A percentile compares a stretch with the other conserved stretches of the same genome.
These are phyloP conservation scores for Yponomeuta cagnagella DNA, from an alignment of 2,888 invertebrate genomes.

Conservation along the genomic window DNA sequence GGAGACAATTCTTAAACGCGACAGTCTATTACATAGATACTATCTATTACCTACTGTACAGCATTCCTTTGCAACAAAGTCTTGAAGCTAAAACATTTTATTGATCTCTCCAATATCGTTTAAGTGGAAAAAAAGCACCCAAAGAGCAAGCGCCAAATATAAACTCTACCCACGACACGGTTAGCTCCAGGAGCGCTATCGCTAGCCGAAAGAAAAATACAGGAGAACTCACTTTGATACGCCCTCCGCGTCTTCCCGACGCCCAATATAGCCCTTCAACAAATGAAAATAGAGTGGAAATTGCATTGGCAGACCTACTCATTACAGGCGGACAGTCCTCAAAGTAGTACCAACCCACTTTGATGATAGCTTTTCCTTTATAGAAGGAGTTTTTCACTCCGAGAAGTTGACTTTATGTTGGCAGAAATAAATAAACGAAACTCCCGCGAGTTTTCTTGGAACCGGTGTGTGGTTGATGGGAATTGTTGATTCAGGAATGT, in stretches of 20 bases:
- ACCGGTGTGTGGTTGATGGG: not conserved
- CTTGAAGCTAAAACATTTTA: not conserved
- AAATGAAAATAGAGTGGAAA: not conserved
- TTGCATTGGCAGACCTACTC: not conserved
- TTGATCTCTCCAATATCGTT: not conserved
- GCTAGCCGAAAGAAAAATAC: conserved; percentile 32
- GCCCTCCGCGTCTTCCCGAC: conserved; percentile 33
- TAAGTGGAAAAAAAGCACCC: not conserved
- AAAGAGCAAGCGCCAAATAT: not conserved
- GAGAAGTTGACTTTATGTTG: conserved; percentile 11
- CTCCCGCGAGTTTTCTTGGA: not conserved
- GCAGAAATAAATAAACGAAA: conserved; percentile 10
- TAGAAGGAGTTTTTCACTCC: not conserved
- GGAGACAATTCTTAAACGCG: too few relatives aligned
- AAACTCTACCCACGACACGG: conserved; percentile 3
- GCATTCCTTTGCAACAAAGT: not conserved
- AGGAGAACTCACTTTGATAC: conserved; percentile 39
- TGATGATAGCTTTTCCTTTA: conserved; percentile 8
- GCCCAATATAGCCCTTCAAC: conserved; percentile 24
- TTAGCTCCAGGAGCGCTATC: conserved; percentile 23
- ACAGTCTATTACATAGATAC: too few relatives aligned
- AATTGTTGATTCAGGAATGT: not conserved
- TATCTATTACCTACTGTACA: too few relatives aligned
- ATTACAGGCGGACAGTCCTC: conserved; percentile 11
- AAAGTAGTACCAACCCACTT: conserved; percentile 2